Conservation (phyloP, 2,113 vertebrate species). For the Ophthalmolycus amberensis region DNA sequence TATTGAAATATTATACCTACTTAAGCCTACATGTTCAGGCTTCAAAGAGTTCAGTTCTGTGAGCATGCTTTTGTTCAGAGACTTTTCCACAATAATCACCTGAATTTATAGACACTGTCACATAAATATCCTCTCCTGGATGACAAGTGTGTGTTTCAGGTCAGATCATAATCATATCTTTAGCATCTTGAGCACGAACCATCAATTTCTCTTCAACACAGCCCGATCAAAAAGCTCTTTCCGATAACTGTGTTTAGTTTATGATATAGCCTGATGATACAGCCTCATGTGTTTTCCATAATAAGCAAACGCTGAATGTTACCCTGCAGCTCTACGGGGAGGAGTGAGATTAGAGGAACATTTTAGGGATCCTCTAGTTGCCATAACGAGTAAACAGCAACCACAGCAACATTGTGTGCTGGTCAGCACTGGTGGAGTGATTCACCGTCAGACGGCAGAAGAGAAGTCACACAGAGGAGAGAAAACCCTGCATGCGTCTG, state of each 20-base stretch:
- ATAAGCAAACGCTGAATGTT: neutral
- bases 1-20: too few species aligned
- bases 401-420: constrained; percentile 25
- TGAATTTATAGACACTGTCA: neutral
- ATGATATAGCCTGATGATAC: neutral
- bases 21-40: too few species aligned
- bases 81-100: neutral
- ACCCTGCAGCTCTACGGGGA: neutral
- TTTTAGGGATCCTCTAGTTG: constrained; percentile 32
- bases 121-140: neutral
- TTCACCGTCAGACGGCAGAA: neutral
- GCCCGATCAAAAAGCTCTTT: neutral
- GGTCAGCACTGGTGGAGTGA: constrained; percentile 12
- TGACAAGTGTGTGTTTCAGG: neutral
- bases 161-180: neutral
- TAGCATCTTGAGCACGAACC: neutral
- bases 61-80: too few species aligned
- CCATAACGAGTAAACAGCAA: constrained; percentile 63
- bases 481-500: neutral
- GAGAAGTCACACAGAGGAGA: neutral
- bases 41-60: too few species aligned
- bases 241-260: neutral
- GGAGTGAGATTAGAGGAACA: constrained; percentile 1
- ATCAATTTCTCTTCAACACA: neutral
- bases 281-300: neutral